Evolutionary conservation across 2,113 vertebrate species (phyloP), one percentile per base, ranked within the genome.

Genomic region (Tor tambroides): DNA sequence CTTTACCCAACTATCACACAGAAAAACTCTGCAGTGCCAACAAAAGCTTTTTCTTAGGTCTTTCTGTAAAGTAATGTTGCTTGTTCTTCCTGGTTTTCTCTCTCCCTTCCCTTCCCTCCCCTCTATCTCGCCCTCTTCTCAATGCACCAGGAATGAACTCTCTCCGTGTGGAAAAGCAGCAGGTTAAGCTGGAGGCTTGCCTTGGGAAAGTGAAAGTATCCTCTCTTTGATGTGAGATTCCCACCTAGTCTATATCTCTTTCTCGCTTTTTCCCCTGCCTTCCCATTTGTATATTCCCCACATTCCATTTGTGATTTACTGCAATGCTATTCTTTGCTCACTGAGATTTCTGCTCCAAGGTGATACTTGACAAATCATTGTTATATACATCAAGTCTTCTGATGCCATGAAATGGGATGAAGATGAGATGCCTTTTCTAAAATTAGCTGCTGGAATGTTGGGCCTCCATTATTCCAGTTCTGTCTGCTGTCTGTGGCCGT

Each of bases 111-210:
- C 35, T 35, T 35, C 35, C 35, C 35, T 1, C 35, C 35, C 35
- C 35, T 5, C 35, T 35, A 4, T 35, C 35, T 35, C 10, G 2
- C 43, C 43, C 35, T 43, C 9, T 43, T 35, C 65, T 80, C 61
- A 49, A 28, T 89, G 89, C 86, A 83, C 89, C 51, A 80, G 41
- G 74, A 88, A 46, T 89, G 89, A 89, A 89, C 89, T 88, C 89
- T 83, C 89, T 80, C 67, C 49, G 74, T 75, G 84, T 85, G 74
- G 59, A 63, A 54, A 85, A 38, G 82, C 83, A 87, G 74, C 49
- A 87, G 88, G 88, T 85, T 84, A 85, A 63, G 80, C 77, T 71
- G 74, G 38, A 88, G 89, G 72, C 71, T 88, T 86, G 86, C 89
- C 80, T 85, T 85, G 75, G 75, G 84, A 89, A 89, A 86, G 61